Base-by-base conservation (phyloP, 2,797 vertebrate species). In the Florisuga fusca region DNA sequence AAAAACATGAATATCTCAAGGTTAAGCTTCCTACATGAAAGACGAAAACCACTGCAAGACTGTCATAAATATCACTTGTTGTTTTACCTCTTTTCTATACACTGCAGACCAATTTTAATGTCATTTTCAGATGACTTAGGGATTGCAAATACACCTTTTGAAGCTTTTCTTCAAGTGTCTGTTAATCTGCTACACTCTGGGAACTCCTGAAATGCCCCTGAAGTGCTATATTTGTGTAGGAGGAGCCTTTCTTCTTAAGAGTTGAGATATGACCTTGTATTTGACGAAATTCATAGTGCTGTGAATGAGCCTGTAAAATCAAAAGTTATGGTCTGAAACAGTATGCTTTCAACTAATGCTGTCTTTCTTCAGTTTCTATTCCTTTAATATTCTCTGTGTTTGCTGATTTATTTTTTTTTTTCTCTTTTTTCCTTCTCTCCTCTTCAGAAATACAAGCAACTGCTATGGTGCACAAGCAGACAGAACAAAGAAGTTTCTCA, bases 91-190 rank as follows among this genome's bases (percentile, higher is more conserved):
- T 46, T 13, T 67, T 69, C 45, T 69, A 12, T 31, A 51, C 12
- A 31, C 8, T 78, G 2, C 51, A 55, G 21, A 58, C 73, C 75
- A 90, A 73, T 86, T 90, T 48, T 75, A 62, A 55, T 38, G 34
- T 53, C 15, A 34, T 67, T 76, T 89, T 93, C 72, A 93, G 74
- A 71, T 18, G 45, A 82, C 3, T 89, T 50, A 55, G 38, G 75
- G 38, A 95, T 83, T 92, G 87, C 7, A 79, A 84, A 84, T 17
- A 41, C 22, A 71, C 7, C 63, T 16, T 76, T 68, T 87, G 73
- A 94, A 81, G 61, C 14, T 82, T 92, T 82, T 83, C 53, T 75
- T 90, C 64, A 85, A 87, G 66, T 66, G 23, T 53, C 53, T 68
- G 20, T 74, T 94, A 14, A 78, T 36, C 36, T 45, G 9, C 15